Percentiles rank a stretch among this genome's conserved stretches.
Evolutionary conservation across 2,113 vertebrate genomes (phyloP).

Genomic region (Myotis lucifugus): DNA sequence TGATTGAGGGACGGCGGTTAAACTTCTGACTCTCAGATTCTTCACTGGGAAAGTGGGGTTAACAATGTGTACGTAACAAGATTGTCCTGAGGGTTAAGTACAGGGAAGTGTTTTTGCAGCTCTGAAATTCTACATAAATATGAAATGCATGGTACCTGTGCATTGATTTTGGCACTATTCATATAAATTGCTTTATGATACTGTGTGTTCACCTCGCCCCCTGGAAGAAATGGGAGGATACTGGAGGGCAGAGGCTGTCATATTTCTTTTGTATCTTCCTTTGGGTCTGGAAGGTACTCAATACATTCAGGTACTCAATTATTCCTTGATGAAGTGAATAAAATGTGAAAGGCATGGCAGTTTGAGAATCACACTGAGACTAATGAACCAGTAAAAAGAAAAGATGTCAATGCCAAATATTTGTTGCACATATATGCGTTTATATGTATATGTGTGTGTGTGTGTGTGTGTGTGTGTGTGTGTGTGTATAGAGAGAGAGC

Average conservation of each 20-base stretch:
- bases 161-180: background rate
- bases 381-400: slow-evolving; percentile 25
- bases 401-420: slow-evolving; percentile 45
- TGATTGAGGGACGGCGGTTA: slow-evolving; percentile 17
- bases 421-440: background rate
- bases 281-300: slow-evolving; percentile 19
- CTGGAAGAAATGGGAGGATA: background rate
- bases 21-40: slow-evolving; percentile 6
- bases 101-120: background rate
- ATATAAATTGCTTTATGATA: background rate
- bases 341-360: slow-evolving; percentile 30
- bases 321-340: slow-evolving; percentile 41
- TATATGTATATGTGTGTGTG: background rate
- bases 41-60: background rate
- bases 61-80: slow-evolving; percentile 14
- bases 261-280: slow-evolving; percentile 43
- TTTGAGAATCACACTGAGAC: slow-evolving; percentile 12
- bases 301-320: background rate
- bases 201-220: background rate
- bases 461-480: background rate
- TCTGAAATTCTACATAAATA: background rate
- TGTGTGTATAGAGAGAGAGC: background rate
- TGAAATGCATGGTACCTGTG: background rate
- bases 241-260: background rate
- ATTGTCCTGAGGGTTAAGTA: background rate